A percentile compares a stretch with the other conserved stretches of the same genome.
These are phyloP conservation scores for Heterocephalus glaber DNA, from an alignment of 2,113 vertebrate genomes.

Conservation along the genomic window DNA sequence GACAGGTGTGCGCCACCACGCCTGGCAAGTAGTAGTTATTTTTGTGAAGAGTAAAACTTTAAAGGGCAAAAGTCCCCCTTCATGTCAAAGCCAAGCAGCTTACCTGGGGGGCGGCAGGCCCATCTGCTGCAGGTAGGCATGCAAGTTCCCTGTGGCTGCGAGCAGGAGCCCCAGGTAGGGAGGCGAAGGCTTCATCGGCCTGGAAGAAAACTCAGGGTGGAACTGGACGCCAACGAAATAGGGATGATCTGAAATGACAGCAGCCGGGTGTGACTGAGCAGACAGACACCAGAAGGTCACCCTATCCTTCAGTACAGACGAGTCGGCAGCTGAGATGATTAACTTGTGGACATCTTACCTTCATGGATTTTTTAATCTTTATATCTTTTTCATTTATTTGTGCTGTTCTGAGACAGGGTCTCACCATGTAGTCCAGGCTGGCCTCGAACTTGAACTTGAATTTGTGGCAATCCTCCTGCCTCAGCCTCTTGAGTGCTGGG, in stretches of 20 bases:
- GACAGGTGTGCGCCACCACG: not conserved
- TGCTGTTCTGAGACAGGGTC: not conserved
- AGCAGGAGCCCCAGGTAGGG: conserved; percentile 88
- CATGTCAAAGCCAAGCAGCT: not conserved
- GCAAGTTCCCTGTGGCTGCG: conserved; percentile 87
- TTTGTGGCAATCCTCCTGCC: not conserved
- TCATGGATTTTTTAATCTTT: not conserved
- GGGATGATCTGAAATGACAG: conserved; percentile 86
- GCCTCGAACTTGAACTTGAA: not conserved
- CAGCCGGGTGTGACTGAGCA: not conserved
- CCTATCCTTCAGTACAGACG: not conserved
- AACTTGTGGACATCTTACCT: not conserved
- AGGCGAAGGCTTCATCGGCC: conserved; percentile 90
- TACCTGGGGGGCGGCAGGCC: conserved; percentile 87
- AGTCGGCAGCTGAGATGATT: conserved; percentile 35
- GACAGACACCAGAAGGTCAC: not conserved
- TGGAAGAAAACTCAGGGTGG: conserved; percentile 90
- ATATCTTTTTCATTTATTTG: not conserved
- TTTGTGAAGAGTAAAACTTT: not conserved
- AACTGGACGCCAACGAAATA: conserved; percentile 91
- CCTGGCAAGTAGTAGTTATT: not conserved
- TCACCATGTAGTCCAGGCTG: not conserved
- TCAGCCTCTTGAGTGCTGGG: not conserved
- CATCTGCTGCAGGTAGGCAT: conserved; percentile 83
- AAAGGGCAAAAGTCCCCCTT: not conserved